These are phyloP conservation scores for Rhinogobio ventralis DNA, from an alignment of 2,797 vertebrate species.

Conservation along the genomic window DNA sequence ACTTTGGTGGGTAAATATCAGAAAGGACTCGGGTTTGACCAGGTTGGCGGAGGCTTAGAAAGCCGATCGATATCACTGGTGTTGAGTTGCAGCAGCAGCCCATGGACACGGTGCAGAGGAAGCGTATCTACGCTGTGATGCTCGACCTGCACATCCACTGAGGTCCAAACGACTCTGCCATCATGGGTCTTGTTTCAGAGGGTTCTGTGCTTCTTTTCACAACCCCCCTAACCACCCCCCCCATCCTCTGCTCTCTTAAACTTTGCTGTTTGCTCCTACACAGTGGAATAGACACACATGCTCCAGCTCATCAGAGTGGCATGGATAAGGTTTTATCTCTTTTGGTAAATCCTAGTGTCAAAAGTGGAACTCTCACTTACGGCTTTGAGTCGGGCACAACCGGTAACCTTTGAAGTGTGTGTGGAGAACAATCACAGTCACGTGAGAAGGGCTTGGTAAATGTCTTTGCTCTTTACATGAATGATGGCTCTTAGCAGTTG, in stretches of 20 bases:
- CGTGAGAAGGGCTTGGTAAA: conserved; percentile 25
- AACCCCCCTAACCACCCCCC: too few relatives aligned
- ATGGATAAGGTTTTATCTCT: conserved; percentile 32
- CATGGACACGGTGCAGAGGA: conserved; percentile 63
- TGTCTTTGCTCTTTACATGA: neutral
- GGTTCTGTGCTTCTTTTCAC: conserved; percentile 29
- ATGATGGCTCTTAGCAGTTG: neutral
- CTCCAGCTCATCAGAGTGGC: conserved; percentile 23
- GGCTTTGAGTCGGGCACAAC: conserved; percentile 21
- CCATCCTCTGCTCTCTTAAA: conserved; percentile 30
- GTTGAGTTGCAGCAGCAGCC: conserved; percentile 71
- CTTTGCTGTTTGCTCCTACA: conserved; percentile 25
- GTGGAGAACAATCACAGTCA: conserved; percentile 4
- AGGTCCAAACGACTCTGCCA: conserved; percentile 19
- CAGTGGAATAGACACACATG: conserved; percentile 17
- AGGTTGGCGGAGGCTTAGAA: conserved; percentile 70
- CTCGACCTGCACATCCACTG: conserved; percentile 27
- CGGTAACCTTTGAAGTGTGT: conserved; percentile 34
- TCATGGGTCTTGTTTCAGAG: conserved; percentile 26
- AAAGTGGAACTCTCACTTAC: conserved; percentile 18
- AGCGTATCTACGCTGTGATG: conserved; percentile 27
- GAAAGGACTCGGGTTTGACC: conserved; percentile 68
- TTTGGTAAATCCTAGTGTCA: conserved; percentile 34
- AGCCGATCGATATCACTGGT: conserved; percentile 71
- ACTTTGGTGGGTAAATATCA: conserved; percentile 75